Evolutionary conservation across 2,113 vertebrate genomes (phyloP).

Genomic region (Ictalurus punctatus): DNA sequence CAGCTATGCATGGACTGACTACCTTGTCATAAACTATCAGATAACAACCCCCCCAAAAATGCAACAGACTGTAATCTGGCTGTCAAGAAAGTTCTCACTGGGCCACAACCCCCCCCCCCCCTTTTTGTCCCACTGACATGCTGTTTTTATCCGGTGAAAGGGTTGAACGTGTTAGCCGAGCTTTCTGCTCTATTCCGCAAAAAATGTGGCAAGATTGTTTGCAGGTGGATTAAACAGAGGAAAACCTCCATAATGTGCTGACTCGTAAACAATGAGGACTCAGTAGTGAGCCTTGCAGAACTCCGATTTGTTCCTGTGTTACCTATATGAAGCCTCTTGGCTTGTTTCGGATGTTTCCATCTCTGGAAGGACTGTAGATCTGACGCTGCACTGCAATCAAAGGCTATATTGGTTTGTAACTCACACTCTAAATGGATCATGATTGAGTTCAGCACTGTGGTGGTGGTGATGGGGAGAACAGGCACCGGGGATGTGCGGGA

Average conservation of each 20-base stretch:
- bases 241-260: conserved; percentile 52
- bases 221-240: conserved; percentile 64
- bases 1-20: conserved; percentile 56
- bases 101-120: conserved; percentile 20
- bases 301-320: not conserved
- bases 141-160: conserved; percentile 57
- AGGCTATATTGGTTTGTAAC: conserved; percentile 40
- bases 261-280: not conserved
- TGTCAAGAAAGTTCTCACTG: conserved; percentile 54
- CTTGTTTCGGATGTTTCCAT: conserved; percentile 1
- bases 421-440: conserved; percentile 43
- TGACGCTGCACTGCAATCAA: conserved; percentile 28
- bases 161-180: conserved; percentile 60
- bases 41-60: conserved; percentile 48
- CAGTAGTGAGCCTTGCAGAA: not conserved
- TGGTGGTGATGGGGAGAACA: conserved; percentile 54
- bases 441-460: conserved; percentile 35
- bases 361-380: not conserved
- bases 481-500: conserved; percentile 51
- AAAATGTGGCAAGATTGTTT: conserved; percentile 64
- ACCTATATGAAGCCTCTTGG: not conserved
- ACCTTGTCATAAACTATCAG: conserved; percentile 50
- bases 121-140: conserved; percentile 47
- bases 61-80: conserved; percentile 54
- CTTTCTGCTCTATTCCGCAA: conserved; percentile 55